These are phyloP conservation scores for Apis laboriosa DNA, from an alignment of 1,140 invertebrate species.

Conservation along the genomic window DNA sequence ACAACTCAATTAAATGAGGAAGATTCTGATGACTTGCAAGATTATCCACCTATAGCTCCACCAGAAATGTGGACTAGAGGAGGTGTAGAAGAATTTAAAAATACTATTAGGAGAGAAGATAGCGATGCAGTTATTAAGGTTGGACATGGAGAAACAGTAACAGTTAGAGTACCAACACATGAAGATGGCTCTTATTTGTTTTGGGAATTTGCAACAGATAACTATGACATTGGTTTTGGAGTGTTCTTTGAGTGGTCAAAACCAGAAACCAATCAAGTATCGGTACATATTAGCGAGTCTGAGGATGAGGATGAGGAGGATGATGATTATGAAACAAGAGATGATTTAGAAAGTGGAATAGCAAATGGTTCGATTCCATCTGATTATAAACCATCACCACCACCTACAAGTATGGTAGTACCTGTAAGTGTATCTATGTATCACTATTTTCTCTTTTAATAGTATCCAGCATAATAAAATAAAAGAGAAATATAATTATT, in stretches of 20 bases:
- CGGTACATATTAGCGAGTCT: constrained; percentile 94
- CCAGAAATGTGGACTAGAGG: constrained; percentile 97
- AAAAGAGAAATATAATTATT: not conserved
- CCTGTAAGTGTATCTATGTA: constrained; percentile 71
- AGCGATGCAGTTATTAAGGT: constrained; percentile 97
- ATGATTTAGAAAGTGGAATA: constrained; percentile 81
- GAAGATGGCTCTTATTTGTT: constrained; percentile 96
- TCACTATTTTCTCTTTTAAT: not conserved
- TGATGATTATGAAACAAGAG: constrained; percentile 87
- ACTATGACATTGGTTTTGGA: constrained; percentile 99
- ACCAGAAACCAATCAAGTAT: constrained; percentile 90
- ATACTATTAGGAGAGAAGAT: constrained; percentile 92
- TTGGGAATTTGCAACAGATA: constrained; percentile 99
- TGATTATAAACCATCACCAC: constrained; percentile 73
- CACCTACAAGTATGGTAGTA: constrained; percentile 77
- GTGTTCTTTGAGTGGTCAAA: constrained; percentile 99
- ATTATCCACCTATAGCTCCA: constrained; percentile 84
- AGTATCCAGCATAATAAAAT: too few relatives aligned
- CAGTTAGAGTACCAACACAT: constrained; percentile 98
- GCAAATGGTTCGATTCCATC: constrained; percentile 69
- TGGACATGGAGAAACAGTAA: constrained; percentile 98
- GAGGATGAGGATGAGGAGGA: constrained; percentile 95
- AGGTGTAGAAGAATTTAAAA: constrained; percentile 95
- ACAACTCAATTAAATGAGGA: constrained; percentile 62
- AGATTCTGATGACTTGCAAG: constrained; percentile 78